A percentile compares a stretch with the other conserved stretches of the same genome.
phyloP scores from a whole-genome alignment of 2,113 vertebrate species.

The Xiphias gladius region DNA sequence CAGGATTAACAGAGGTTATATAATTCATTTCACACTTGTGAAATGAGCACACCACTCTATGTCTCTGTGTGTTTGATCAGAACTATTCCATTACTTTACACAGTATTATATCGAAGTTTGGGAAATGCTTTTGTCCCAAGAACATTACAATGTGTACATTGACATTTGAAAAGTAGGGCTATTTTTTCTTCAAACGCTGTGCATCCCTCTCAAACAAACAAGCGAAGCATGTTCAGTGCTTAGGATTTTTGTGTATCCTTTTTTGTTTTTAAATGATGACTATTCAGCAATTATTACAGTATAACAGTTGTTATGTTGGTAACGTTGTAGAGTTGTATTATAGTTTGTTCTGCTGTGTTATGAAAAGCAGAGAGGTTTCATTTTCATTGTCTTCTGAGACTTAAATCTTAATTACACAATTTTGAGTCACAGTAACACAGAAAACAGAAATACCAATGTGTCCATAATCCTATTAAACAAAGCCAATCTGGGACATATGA shows the following conservation, averaged over 20 bases:
- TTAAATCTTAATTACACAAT: constrained; percentile 28
- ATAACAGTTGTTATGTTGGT: background rate
- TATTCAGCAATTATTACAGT: background rate
- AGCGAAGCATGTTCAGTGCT: background rate
- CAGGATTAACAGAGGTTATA: constrained; percentile 32
- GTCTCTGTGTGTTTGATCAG: background rate
- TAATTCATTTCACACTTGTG: constrained; percentile 43
- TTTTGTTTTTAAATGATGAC: background rate
- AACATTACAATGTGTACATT: background rate
- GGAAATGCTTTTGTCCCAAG: background rate
- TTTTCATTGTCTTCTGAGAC: constrained; percentile 8
- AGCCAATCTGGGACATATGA: constrained; percentile 43
- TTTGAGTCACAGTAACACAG: constrained; percentile 24
- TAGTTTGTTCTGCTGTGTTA: background rate
- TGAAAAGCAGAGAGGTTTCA: background rate
- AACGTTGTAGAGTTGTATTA: background rate
- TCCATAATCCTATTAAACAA: constrained; percentile 47
- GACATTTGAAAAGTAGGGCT: background rate
- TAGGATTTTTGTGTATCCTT: background rate
- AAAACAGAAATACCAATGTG: constrained; percentile 40
- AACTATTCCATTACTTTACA: background rate
- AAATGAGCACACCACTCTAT: background rate
- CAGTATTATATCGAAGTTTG: background rate
- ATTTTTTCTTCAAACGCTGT: background rate
- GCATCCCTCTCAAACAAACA: background rate